Conservation (phyloP, 92 coral and sea anemone genomes). For the Isaurus tuberculatus region DNA sequence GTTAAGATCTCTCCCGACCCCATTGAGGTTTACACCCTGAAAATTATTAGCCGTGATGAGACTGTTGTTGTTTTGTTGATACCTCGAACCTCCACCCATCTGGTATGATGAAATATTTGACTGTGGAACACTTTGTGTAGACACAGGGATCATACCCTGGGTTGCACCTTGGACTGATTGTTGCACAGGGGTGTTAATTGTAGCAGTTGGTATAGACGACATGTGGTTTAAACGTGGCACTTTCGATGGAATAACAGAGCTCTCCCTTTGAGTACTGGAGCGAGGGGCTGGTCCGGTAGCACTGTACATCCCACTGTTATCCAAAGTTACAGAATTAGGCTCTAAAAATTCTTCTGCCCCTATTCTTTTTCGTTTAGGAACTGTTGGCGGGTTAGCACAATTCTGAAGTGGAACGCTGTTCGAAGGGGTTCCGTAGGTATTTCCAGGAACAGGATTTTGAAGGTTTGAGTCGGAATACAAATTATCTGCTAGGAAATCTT, state of each 20-base stretch:
- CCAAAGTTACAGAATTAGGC: not conserved
- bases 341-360: slow-evolving; percentile 1
- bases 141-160: not conserved
- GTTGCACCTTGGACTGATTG: not conserved
- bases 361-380: slow-evolving; percentile 18
- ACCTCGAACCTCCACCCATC: not conserved
- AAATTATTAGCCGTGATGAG: slow-evolving; percentile 7
- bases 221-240: slow-evolving; percentile 45
- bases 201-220: slow-evolving; percentile 20
- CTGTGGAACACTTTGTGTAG: slow-evolving; percentile 22
- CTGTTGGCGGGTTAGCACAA: not conserved
- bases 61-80: slow-evolving; percentile 25
- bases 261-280: not conserved
- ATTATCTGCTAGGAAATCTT: not conserved
- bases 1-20: slow-evolving; percentile 17
- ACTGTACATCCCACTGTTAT: not conserved
- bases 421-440: not conserved
- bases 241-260: slow-evolving; percentile 11
- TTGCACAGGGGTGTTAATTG: slow-evolving; percentile 16
- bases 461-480: slow-evolving; percentile 3
- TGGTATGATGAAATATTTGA: not conserved
- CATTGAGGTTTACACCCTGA: slow-evolving; percentile 23
- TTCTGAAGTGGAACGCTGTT: slow-evolving; percentile 6
- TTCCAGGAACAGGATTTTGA: not conserved
- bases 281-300: not conserved